These are phyloP conservation scores for Porites evermanni DNA, from an alignment of 92 coral and sea anemone genomes.

Conservation along the genomic window DNA sequence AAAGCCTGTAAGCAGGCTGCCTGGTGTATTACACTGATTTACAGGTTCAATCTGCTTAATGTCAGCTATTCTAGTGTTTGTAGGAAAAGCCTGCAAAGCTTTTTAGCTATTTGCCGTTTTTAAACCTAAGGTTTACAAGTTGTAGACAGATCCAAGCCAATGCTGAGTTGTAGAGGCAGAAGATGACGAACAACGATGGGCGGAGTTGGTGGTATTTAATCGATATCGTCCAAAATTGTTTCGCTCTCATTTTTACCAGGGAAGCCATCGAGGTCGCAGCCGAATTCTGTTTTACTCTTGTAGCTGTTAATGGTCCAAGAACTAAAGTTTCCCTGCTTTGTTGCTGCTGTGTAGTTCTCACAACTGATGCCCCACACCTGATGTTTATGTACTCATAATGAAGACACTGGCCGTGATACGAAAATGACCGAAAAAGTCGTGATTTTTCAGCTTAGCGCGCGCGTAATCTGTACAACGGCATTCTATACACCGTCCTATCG, in stretches of 20 bases:
- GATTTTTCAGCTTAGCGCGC: conserved; percentile 17
- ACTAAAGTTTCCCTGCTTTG: neutral
- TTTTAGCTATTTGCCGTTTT: no score
- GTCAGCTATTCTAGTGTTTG: no score
- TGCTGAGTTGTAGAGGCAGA: conserved; percentile 10
- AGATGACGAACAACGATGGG: conserved; percentile 8
- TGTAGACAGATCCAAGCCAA: neutral
- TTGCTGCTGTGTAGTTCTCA: neutral
- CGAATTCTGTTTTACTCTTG: neutral
- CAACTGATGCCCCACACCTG: no score
- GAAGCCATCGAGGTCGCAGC: conserved; percentile 11
- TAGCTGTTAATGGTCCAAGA: neutral
- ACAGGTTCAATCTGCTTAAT: no score
- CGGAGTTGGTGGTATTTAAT: neutral
- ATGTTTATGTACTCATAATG: no score
- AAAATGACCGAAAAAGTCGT: conserved; percentile 1
- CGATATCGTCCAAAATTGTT: neutral
- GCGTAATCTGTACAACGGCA: conserved; percentile 36
- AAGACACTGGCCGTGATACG: neutral
- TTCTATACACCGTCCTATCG: conserved; percentile 5
- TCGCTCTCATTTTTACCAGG: neutral
- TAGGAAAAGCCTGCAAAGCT: no score
- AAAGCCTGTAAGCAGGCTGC: no score
- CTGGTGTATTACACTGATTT: no score
- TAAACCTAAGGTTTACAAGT: neutral